A percentile compares a stretch with the other conserved stretches of the same genome.
phyloP scores from a whole-genome alignment of 1,140 invertebrate species.

The Ylistrum balloti region DNA sequence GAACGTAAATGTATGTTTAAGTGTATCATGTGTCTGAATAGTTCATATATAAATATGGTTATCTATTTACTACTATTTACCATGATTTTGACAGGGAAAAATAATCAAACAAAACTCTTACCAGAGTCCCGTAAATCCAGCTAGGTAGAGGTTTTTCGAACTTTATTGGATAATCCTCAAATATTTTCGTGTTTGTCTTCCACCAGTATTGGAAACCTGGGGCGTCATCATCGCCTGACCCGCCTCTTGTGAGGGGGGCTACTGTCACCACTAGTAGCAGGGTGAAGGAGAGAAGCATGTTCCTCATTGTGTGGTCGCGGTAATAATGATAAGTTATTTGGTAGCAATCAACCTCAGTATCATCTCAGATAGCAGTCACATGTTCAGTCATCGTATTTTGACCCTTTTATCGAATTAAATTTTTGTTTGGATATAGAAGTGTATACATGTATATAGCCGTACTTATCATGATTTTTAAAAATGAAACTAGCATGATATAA shows the following conservation, averaged over 20 bases:
- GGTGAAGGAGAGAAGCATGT: neutral
- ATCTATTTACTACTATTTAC: no score
- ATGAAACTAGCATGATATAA: no score
- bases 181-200: conserved; percentile 58
- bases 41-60: no score
- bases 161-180: conserved; percentile 50
- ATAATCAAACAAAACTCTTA: no score
- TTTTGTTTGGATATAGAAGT: no score
- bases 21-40: no score
- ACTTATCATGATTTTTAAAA: no score
- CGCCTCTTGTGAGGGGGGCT: neutral
- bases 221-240: neutral
- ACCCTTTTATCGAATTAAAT: no score
- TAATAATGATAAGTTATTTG: neutral
- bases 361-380: neutral
- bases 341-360: neutral
- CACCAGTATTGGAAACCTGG: conserved; percentile 56
- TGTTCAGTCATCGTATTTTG: neutral
- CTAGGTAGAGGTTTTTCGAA: conserved; percentile 61
- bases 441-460: no score
- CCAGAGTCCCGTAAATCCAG: conserved; percentile 66
- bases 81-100: no score
- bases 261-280: neutral
- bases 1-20: no score
- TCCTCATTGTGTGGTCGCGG: neutral